Percentiles rank a stretch among this genome's conserved stretches.
These are phyloP conservation scores for Philotrypesis tridentata DNA, from an alignment of 1,140 invertebrate species.

Conservation along the genomic window DNA sequence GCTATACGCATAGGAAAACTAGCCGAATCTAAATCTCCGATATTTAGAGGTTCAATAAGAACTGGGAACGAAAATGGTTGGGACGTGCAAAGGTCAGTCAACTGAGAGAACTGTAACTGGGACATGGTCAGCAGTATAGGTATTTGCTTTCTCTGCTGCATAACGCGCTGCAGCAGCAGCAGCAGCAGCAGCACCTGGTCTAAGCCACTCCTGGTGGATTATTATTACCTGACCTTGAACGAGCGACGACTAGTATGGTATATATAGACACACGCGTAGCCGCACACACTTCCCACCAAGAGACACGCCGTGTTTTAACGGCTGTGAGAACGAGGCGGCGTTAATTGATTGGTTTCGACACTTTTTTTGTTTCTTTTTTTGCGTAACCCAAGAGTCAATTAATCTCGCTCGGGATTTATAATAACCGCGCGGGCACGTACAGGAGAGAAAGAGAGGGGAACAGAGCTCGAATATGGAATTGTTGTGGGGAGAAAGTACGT, in stretches of 20 bases:
- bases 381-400: background rate
- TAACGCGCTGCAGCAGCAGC: background rate
- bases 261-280: background rate
- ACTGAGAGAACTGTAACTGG: constrained; percentile 15
- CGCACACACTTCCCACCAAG: background rate
- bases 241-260: background rate
- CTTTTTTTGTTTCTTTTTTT: background rate
- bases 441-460: too few species aligned
- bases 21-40: too few species aligned
- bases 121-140: constrained; percentile 23
- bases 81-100: constrained; percentile 23
- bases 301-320: background rate
- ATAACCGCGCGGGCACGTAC: background rate
- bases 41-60: too few species aligned
- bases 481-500: constrained; percentile 18
- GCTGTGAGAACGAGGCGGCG: background rate
- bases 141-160: constrained; percentile 34
- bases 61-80: background rate
- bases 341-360: constrained; percentile 3
- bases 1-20: too few species aligned
- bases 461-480: constrained; percentile 7
- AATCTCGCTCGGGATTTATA: background rate
- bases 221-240: constrained; percentile 11
- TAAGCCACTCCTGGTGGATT: background rate
- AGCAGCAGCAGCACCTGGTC: too few species aligned